phyloP scores from a whole-genome alignment of 2,797 vertebrate genomes.

The Bradypodion ventrale region DNA sequence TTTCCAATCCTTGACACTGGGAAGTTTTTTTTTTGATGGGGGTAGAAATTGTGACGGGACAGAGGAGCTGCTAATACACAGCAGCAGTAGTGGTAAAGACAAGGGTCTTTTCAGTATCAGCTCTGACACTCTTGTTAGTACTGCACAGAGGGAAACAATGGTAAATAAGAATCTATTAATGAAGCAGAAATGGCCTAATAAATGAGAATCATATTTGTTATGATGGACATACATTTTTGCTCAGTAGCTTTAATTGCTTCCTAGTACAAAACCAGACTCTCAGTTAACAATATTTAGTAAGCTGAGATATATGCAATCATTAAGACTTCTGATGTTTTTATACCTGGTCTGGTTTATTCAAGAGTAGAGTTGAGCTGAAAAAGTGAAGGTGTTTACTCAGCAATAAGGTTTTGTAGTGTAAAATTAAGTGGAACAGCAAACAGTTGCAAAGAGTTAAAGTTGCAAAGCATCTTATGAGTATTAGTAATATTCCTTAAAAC shows the following conservation, averaged over 20 bases:
- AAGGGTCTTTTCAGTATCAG: no score
- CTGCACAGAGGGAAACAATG: no score
- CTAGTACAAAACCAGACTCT: conserved; percentile 18
- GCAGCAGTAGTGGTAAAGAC: no score
- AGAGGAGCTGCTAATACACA: no score
- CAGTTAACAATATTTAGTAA: no score
- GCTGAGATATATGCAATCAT: conserved; percentile 23
- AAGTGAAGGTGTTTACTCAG: conserved; percentile 29
- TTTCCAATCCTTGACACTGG: no score
- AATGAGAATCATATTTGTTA: conserved; percentile 8
- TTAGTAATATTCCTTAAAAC: not conserved
- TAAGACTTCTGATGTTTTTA: conserved; percentile 39
- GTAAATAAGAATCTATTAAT: no score
- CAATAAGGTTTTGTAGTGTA: conserved; percentile 26
- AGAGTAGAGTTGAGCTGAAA: conserved; percentile 25
- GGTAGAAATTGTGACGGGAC: no score
- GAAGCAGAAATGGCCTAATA: conserved; percentile 11
- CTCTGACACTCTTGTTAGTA: no score
- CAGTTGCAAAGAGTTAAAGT: conserved; percentile 8
- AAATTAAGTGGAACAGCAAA: conserved; percentile 1
- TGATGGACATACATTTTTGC: conserved; percentile 22
- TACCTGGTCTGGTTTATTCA: conserved; percentile 38
- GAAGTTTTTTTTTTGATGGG: no score
- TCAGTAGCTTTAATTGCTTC: not conserved
- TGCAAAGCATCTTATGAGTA: not conserved